A percentile compares a stretch with the other conserved stretches of the same genome.
Evolutionary conservation across 2,797 vertebrate genomes (phyloP).

Genomic region (Muscicapa comitata): DNA sequence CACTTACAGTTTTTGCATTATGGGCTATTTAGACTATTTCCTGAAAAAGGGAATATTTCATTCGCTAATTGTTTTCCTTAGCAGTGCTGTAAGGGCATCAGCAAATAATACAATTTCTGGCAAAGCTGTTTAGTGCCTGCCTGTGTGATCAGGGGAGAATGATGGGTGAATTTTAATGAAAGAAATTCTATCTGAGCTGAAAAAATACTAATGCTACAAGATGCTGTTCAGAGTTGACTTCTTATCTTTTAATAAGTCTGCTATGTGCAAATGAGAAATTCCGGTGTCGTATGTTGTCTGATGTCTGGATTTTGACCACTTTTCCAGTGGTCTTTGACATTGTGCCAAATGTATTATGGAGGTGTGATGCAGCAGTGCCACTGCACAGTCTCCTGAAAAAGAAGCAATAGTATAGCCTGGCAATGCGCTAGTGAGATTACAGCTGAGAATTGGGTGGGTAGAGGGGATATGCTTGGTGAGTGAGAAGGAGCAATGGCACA

Average conservation of each 20-base stretch:
- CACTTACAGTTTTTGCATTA: not conserved
- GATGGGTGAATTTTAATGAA: not conserved
- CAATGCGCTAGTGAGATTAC: not conserved
- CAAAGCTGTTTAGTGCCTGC: not conserved
- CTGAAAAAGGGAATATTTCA: conserved; percentile 47
- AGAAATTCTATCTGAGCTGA: not conserved
- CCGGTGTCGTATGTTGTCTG: not conserved
- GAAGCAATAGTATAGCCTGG: not conserved
- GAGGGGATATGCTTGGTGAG: not conserved
- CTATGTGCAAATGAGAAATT: not conserved
- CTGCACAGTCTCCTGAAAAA: not conserved
- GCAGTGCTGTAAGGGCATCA: not conserved
- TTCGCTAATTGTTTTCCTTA: conserved; percentile 40
- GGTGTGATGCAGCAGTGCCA: not conserved
- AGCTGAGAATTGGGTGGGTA: not conserved
- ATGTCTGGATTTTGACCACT: not conserved
- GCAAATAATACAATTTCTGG: not conserved
- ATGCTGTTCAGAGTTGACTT: not conserved
- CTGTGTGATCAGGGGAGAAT: not conserved
- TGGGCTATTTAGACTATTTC: not conserved
- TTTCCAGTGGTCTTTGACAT: not conserved
- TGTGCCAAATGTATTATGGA: not conserved
- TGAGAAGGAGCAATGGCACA: not conserved
- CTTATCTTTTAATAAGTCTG: not conserved
- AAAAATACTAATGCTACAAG: not conserved